phyloP scores from a whole-genome alignment of 1,140 invertebrate genomes.

The Geopemphigus sp. region DNA sequence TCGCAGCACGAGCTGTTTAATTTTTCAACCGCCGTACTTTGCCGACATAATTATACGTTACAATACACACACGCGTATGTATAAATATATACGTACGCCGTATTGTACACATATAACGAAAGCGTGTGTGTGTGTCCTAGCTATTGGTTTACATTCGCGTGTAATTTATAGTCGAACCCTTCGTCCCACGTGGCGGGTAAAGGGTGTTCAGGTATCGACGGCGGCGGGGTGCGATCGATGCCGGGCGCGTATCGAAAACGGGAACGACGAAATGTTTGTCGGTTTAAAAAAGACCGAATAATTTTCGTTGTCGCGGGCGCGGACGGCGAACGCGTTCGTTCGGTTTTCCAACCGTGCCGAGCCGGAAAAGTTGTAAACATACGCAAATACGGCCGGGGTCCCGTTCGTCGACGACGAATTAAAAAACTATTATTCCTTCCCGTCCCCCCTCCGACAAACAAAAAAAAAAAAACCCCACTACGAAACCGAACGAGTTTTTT shows the following conservation, averaged over 20 bases:
- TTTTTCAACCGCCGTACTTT: conserved; percentile 23
- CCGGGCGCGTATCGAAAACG: conserved; percentile 3
- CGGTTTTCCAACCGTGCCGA: background rate
- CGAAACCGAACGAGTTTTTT: too few species aligned
- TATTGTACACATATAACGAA: background rate
- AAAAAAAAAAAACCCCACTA: too few species aligned
- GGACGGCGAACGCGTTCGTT: too few species aligned
- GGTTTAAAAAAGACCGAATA: too few species aligned
- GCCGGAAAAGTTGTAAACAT: background rate
- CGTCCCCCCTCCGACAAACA: too few species aligned
- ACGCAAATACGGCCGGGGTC: too few species aligned
- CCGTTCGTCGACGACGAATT: too few species aligned
- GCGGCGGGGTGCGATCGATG: background rate
- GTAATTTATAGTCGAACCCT: conserved; percentile 5
- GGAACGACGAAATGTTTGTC: conserved; percentile 38
- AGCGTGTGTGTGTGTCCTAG: background rate
- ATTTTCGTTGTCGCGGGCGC: too few species aligned
- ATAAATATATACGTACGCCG: background rate
- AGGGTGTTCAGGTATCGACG: background rate
- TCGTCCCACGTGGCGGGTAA: background rate
- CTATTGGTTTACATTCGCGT: background rate
- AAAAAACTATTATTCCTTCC: too few species aligned
- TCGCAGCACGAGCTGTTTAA: conserved; percentile 21
- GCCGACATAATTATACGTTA: conserved; percentile 15
- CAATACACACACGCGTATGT: background rate